Base-by-base conservation (phyloP, 2,113 vertebrate species). In the Tenebrosternarchus preto region DNA sequence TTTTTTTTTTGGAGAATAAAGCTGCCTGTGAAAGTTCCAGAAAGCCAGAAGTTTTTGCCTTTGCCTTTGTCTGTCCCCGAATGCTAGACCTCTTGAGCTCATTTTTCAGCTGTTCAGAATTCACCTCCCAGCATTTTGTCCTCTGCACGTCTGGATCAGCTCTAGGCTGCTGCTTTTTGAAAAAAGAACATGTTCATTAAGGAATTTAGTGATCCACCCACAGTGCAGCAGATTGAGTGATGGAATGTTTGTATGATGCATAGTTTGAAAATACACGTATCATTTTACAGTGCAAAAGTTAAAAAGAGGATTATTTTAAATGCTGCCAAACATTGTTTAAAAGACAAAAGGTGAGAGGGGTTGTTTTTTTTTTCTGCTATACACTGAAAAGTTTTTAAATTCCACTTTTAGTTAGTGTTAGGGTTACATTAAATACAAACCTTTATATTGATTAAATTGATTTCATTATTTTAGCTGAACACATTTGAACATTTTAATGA, bases 191-290 rank as follows among this genome's bases (percentile, higher is more conserved):
- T 74, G 72, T 86, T 86, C 71, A 67, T 88, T 83, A 76, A 86
- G 87, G 85, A 5, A 86, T 83, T 83, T 73, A 72, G 83, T 9
- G 31, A 86, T 76, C 29, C 33, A 57, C 89, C 89, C 76, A 22
- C 70, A 74, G 91, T 92, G 87, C 90, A 84, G 82, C 53, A 85
- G 75, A 88, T 90, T 83, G 84, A 1, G 57, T 11, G 31, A 63
- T 78, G 77, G 59, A 78, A 78, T 78, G 77, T 78, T 69, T 78
- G 53, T 53, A 72, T 72, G 80, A 71, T 43, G n/a, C 61, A 8
- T 61, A 19, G 53, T 6, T 22, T 39, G 59, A 43, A 15, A 29
- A 82, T 60, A 72, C 0, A 0, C 22, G 24, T 66, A 59, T 66
- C 53, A 20, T 24, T 63, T 61, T 72, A 70, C 77, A 60, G 29